Evolutionary conservation across 1,140 invertebrate species (phyloP), one percentile per base, ranked within the genome.

Genomic region (Akabosia matsudoensis): DNA sequence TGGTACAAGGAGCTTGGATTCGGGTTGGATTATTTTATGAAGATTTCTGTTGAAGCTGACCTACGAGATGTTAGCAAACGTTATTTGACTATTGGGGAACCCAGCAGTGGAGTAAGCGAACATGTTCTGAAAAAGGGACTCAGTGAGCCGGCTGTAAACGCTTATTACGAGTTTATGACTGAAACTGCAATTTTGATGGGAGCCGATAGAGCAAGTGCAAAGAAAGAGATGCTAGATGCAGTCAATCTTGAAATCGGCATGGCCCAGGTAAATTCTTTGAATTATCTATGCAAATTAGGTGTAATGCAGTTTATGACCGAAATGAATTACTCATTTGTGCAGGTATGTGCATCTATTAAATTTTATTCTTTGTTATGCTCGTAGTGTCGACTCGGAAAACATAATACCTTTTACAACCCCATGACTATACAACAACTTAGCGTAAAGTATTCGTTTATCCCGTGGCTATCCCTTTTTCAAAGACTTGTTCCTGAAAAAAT

Each of bases 201-300:
- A 33, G 81, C 84, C 70, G 76, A 85, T 70, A 79, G 78, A 54
- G 71, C 74, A 0, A 73, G 26, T 18, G 85, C 84, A 14, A 79
- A 82, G 37, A 77, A 78, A 45, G 85, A 87, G 73, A 83, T 89
- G 84, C 76, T 81, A 4, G 84, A 88, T 33, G 84, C 86, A 22
- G 83, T 88, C n/a, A 78, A 86, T 7, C 88, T 89, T 78, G 88
- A 89, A 78, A 83, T 83, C 3, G 80, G 83, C 33, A 76, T 89
- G 3, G 85, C 85, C 1, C 83, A 85, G 28, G 82, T 84, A 78
- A 82, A 78, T 78, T 51, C 7, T n/a, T 24, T 22, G 10, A 16
- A n/a, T n/a, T n/a, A n/a, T n/a, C n/a, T n/a, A n/a, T n/a, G n/a
- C n/a, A n/a, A n/a, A n/a, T n/a, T n/a, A n/a, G n/a, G n/a, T n/a